These are phyloP conservation scores for Setophaga coronata DNA, from an alignment of 2,113 vertebrate species.

Conservation along the genomic window DNA sequence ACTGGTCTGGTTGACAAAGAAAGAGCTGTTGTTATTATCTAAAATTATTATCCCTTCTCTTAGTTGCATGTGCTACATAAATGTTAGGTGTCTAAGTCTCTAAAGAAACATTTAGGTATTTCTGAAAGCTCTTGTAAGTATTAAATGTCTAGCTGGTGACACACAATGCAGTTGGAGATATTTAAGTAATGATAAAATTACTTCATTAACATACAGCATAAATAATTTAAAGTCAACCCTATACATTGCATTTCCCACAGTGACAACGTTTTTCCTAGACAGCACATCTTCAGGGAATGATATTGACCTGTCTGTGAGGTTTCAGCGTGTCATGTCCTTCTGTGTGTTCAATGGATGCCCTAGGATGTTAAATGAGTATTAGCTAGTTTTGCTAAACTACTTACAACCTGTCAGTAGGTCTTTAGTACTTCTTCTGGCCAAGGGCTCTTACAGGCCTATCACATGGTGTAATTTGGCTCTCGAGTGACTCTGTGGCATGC, in stretches of 20 bases:
- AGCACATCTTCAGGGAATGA: neutral
- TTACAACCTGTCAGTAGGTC: neutral
- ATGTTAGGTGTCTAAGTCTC: neutral
- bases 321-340: neutral
- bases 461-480: neutral
- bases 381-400: neutral
- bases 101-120: neutral
- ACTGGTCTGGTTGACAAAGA: neutral
- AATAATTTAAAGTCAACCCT: neutral
- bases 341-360: neutral
- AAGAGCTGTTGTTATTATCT: neutral
- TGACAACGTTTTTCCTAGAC: neutral
- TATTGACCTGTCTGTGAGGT: neutral
- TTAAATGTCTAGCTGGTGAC: neutral
- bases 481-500: rapidly evolving
- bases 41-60: neutral
- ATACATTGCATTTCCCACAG: neutral
- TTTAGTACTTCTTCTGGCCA: neutral
- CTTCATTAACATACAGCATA: neutral
- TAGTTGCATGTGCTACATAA: neutral
- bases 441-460: neutral
- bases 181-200: neutral
- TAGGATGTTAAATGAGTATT: neutral
- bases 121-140: neutral
- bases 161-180: neutral